Percentiles rank a stretch among this genome's conserved stretches.
Evolutionary conservation across 2,888 invertebrate species (phyloP).

Genomic region (Cyclophora albipunctata): DNA sequence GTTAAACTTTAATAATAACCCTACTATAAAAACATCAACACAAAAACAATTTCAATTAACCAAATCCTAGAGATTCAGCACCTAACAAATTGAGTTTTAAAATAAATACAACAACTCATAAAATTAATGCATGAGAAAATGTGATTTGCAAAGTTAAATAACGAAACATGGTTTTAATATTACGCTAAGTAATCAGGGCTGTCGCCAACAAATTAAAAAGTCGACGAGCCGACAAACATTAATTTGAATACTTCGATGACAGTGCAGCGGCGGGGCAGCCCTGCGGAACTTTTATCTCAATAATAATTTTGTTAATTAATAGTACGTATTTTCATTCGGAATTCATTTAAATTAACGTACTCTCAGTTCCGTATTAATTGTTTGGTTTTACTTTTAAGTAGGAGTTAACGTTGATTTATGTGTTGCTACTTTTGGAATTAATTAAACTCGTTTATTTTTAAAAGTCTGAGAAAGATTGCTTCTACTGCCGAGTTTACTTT

Average conservation of each 20-base stretch:
- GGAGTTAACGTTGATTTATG: not conserved
- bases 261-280: constrained; percentile 1
- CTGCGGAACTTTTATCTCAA: constrained; percentile 4
- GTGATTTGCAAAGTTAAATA: constrained; percentile 21
- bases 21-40: too few relatives aligned
- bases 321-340: not conserved
- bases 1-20: too few relatives aligned
- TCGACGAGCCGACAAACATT: constrained; percentile 5
- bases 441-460: too few relatives aligned
- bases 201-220: constrained; percentile 16
- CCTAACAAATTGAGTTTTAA: constrained; percentile 16
- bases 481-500: too few relatives aligned
- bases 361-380: too few relatives aligned
- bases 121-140: constrained; percentile 20
- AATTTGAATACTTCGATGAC: constrained; percentile 8
- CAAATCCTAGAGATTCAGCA: too few relatives aligned
- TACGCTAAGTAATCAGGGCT: constrained; percentile 3
- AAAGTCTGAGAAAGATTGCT: too few relatives aligned
- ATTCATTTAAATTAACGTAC: not conserved
- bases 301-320: constrained; percentile 1
- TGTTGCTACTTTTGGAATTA: too few relatives aligned
- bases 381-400: not conserved
- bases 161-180: constrained; percentile 9
- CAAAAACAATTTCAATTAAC: too few relatives aligned
- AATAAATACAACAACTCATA: constrained; percentile 18